Percentiles rank a stretch among this genome's conserved stretches.
These are phyloP conservation scores for Anguilla japonica DNA, from an alignment of 2,113 vertebrate species.

Conservation along the genomic window DNA sequence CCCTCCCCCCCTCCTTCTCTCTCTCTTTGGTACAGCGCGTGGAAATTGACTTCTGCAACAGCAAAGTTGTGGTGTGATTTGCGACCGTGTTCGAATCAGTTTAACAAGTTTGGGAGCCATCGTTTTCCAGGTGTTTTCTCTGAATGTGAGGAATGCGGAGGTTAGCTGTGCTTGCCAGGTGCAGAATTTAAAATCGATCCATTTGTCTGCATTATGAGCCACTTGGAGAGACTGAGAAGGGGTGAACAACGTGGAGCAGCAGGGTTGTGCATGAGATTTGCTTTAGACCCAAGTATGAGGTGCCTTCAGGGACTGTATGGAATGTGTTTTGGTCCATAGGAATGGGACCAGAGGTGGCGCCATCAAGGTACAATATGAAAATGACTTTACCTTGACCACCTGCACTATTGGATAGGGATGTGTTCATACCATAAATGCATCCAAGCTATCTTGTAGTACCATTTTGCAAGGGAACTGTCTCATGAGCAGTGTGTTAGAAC, in stretches of 20 bases:
- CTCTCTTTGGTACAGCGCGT: slow-evolving; percentile 15
- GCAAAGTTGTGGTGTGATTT: slow-evolving; percentile 6
- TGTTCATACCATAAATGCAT: background rate
- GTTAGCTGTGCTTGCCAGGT: background rate
- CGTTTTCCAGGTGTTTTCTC: background rate
- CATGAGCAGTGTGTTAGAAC: background rate
- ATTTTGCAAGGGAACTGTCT: background rate
- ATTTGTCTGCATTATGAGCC: too few relatives aligned
- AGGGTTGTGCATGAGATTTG: background rate
- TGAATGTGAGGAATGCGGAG: background rate
- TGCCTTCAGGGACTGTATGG: background rate
- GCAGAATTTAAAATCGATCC: background rate
- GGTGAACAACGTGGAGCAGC: background rate
- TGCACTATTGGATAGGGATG: background rate
- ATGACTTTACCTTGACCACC: background rate
- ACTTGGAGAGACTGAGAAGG: background rate
- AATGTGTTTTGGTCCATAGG: background rate
- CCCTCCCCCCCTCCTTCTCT: background rate
- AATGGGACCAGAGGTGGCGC: too few relatives aligned
- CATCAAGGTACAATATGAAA: background rate
- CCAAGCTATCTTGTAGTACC: background rate
- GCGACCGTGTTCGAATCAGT: background rate
- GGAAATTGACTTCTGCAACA: background rate
- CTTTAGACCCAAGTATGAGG: background rate
- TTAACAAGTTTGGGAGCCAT: background rate